Evolutionary conservation across 1,140 invertebrate species (phyloP).

Genomic region (Tetramorium simillimum): DNA sequence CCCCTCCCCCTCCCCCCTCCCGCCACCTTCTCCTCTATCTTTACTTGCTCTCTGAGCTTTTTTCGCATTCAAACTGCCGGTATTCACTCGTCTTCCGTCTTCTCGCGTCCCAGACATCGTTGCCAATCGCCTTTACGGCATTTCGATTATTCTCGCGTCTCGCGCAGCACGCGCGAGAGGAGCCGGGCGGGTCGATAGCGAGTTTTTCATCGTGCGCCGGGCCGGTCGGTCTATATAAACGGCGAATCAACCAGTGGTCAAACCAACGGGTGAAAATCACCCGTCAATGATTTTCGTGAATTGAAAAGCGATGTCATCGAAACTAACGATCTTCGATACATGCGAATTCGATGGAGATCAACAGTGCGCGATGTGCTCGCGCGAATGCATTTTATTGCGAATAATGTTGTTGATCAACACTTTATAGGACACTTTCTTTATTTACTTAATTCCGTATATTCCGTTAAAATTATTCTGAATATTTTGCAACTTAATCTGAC

Average conservation of each 20-base stretch:
- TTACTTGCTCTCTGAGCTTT: neutral
- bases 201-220: neutral
- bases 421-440: neutral
- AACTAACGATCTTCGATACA: neutral
- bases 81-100: neutral
- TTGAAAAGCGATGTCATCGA: neutral
- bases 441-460: neutral
- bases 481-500: neutral
- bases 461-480: neutral
- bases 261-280: neutral
- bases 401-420: neutral
- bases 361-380: neutral
- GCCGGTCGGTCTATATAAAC: neutral
- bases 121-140: conserved; percentile 61
- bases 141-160: conserved; percentile 38
- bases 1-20: neutral
- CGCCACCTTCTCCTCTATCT: neutral
- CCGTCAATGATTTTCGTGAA: neutral
- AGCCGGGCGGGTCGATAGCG: neutral
- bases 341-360: neutral
- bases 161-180: neutral
- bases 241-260: conserved; percentile 13
- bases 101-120: neutral
- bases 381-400: neutral
- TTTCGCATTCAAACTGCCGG: conserved; percentile 16